Conservation (phyloP, 1,140 invertebrate genomes). For the Mya arenaria region DNA sequence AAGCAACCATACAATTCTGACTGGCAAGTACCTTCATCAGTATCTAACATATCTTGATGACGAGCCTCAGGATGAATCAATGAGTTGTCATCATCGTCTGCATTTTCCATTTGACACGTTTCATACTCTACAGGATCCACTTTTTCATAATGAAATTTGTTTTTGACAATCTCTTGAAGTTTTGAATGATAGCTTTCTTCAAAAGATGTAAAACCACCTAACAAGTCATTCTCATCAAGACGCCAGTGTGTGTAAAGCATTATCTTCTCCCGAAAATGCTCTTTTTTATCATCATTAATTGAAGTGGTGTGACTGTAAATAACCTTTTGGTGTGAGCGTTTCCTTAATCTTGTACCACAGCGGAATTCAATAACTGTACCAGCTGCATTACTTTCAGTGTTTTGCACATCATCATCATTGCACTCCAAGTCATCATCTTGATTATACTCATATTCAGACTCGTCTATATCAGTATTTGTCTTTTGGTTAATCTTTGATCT, state of each 20-base stretch:
- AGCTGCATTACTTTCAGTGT: neutral
- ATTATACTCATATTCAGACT: conserved; percentile 27
- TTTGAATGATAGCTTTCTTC: conserved; percentile 28
- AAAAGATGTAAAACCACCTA: conserved; percentile 9
- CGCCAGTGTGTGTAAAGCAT: conserved; percentile 29
- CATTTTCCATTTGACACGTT: conserved; percentile 1
- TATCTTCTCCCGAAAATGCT: conserved; percentile 14
- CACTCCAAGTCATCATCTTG: neutral
- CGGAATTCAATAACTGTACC: neutral
- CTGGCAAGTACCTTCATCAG: neutral
- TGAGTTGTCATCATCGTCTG: neutral
- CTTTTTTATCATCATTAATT: conserved; percentile 26
- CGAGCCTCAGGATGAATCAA: neutral
- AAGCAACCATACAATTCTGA: neutral
- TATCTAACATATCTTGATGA: conserved; percentile 31
- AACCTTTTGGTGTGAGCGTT: conserved; percentile 9
- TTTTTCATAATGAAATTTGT: conserved; percentile 11
- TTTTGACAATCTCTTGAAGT: conserved; percentile 6
- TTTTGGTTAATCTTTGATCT: neutral
- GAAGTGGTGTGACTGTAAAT: conserved; percentile 16
- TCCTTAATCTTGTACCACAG: conserved; percentile 17
- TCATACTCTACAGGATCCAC: neutral
- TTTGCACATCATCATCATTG: neutral
- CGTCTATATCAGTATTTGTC: neutral
- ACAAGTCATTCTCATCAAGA: conserved; percentile 23